Percentiles rank a stretch among this genome's conserved stretches.
Conservation (phyloP, 2,113 vertebrate species). For the Oreochromis niloticus region DNA sequence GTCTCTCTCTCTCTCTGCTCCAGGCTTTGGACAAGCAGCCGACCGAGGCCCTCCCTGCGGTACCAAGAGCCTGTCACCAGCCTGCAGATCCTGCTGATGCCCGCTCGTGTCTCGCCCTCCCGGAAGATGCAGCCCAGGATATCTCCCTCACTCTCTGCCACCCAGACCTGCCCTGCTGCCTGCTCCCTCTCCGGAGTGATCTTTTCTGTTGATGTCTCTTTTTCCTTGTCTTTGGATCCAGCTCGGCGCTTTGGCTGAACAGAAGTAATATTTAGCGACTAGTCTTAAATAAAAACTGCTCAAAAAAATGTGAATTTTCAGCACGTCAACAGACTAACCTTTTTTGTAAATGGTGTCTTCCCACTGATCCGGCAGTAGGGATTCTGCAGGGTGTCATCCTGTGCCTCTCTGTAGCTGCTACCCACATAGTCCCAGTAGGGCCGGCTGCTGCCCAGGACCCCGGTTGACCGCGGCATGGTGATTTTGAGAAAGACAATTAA, state of each 20-base stretch:
- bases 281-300: not conserved
- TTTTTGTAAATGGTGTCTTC: slow-evolving; percentile 44
- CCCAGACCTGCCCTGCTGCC: slow-evolving; percentile 76
- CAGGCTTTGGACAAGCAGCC: slow-evolving; percentile 73
- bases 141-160: slow-evolving; percentile 78
- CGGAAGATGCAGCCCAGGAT: slow-evolving; percentile 79
- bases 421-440: slow-evolving; percentile 78
- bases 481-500: slow-evolving; percentile 79
- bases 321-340: slow-evolving; percentile 4
- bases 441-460: slow-evolving; percentile 71
- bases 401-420: slow-evolving; percentile 63
- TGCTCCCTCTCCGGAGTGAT: slow-evolving; percentile 62
- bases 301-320: not conserved
- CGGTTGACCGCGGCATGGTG: slow-evolving; percentile 76
- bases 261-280: not conserved
- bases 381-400: slow-evolving; percentile 60
- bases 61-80: slow-evolving; percentile 80
- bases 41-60: slow-evolving; percentile 75
- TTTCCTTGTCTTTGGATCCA: slow-evolving; percentile 49
- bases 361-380: slow-evolving; percentile 49
- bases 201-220: slow-evolving; percentile 45
- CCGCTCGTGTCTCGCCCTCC: slow-evolving; percentile 25
- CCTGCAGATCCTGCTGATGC: slow-evolving; percentile 72
- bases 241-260: slow-evolving; percentile 30
- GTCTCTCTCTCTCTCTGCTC: slow-evolving; percentile 68